Conservation (phyloP, 2,797 vertebrate genomes). For the Anguilla obscura region DNA sequence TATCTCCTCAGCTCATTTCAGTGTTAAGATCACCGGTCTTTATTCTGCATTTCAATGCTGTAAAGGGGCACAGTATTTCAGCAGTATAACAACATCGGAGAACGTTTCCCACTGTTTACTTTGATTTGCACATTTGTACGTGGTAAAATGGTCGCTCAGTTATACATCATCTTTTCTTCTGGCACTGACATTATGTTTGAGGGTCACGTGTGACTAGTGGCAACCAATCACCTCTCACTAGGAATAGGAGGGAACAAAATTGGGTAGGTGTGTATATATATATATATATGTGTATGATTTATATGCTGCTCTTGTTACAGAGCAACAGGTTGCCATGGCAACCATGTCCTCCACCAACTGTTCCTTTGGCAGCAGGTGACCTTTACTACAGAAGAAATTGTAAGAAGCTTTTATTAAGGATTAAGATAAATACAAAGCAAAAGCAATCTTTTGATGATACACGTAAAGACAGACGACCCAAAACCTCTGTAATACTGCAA, state of each 20-base stretch:
- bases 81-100: background rate
- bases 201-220: too few species aligned
- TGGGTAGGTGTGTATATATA: background rate
- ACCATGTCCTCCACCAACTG: background rate
- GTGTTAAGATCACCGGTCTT: background rate
- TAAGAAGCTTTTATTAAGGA: background rate
- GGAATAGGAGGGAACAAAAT: background rate
- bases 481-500: background rate
- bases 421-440: background rate
- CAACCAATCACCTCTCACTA: background rate
- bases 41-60: background rate
- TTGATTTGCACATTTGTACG: background rate
- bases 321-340: constrained; percentile 5
- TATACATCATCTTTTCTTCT: too few species aligned
- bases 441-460: background rate
- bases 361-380: background rate
- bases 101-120: background rate
- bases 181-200: too few species aligned
- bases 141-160: background rate
- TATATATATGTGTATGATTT: background rate
- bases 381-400: background rate
- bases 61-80: background rate
- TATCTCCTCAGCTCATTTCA: background rate
- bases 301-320: background rate
- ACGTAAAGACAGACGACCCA: background rate